Evolutionary conservation across 2,888 invertebrate species (phyloP).

Genomic region (Drosophila hamatofila): DNA sequence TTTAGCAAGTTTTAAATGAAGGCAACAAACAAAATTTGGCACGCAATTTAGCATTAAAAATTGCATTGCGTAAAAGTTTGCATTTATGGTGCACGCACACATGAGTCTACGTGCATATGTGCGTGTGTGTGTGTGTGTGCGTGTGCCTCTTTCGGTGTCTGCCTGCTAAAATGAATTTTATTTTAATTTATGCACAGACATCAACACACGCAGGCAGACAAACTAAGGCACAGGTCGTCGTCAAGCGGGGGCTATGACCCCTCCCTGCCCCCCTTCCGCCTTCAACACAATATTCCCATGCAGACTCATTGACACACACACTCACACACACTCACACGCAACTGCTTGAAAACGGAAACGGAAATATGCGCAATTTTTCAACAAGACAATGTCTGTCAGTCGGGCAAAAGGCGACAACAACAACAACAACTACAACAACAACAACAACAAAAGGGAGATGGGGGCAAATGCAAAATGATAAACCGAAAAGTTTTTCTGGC

Average conservation of each 20-base stretch:
- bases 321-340: constrained; percentile 18
- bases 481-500: constrained; percentile 57
- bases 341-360: constrained; percentile 64
- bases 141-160: constrained; percentile 27
- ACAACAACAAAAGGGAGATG: background rate
- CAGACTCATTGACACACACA: constrained; percentile 33
- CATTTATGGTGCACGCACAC: constrained; percentile 58
- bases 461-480: constrained; percentile 50
- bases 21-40: constrained; percentile 8
- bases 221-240: constrained; percentile 60
- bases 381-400: constrained; percentile 72
- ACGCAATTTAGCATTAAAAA: constrained; percentile 52
- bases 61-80: constrained; percentile 61
- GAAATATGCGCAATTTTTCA: constrained; percentile 82
- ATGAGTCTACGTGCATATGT: background rate
- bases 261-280: background rate
- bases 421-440: constrained; percentile 8
- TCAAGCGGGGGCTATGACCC: constrained; percentile 13
- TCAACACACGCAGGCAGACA: constrained; percentile 36
- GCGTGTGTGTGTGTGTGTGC: background rate
- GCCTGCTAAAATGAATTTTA: constrained; percentile 54
- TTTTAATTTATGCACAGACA: constrained; percentile 76
- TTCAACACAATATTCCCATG: constrained; percentile 17
- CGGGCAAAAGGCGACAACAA: constrained; percentile 35
- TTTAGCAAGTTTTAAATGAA: constrained; percentile 4